phyloP scores from a whole-genome alignment of 2,113 vertebrate genomes.

The Motacilla tschutschensis region DNA sequence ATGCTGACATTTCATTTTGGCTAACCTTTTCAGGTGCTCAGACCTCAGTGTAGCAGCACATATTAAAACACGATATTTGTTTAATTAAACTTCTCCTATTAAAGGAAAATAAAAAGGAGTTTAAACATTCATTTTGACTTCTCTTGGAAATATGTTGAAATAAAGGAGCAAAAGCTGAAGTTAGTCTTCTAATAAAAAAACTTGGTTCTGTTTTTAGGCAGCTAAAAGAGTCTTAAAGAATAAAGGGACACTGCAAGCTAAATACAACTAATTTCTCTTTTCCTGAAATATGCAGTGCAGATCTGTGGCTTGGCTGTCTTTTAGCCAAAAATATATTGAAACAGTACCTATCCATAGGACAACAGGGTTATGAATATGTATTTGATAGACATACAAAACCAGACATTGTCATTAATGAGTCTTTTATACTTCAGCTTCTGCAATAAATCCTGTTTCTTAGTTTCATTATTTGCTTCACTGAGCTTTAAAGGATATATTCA shows the following conservation, averaged over 20 bases:
- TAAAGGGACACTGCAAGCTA: not conserved
- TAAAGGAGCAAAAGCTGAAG: not conserved
- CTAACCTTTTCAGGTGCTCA: conserved; percentile 1
- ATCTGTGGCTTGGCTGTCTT: not conserved
- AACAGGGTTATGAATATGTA: not conserved
- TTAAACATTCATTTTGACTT: not conserved
- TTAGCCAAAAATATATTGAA: not conserved
- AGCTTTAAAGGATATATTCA: not conserved
- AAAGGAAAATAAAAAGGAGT: not conserved
- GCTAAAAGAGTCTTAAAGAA: not conserved
- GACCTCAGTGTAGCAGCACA: not conserved
- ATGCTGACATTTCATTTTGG: conserved; percentile 17
- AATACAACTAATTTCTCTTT: not conserved
- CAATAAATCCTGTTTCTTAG: not conserved
- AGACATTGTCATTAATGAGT: not conserved
- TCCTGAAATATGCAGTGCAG: not conserved
- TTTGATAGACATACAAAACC: not conserved
- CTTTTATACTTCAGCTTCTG: not conserved
- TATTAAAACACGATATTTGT: not conserved
- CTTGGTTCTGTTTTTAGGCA: not conserved
- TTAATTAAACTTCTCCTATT: not conserved
- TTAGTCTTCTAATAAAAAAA: not conserved
- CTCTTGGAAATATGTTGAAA: not conserved
- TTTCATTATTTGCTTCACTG: not conserved
- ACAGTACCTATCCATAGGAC: not conserved